Base-by-base conservation (phyloP, 2,888 invertebrate species). In the Fissipunctia ypsillon region DNA sequence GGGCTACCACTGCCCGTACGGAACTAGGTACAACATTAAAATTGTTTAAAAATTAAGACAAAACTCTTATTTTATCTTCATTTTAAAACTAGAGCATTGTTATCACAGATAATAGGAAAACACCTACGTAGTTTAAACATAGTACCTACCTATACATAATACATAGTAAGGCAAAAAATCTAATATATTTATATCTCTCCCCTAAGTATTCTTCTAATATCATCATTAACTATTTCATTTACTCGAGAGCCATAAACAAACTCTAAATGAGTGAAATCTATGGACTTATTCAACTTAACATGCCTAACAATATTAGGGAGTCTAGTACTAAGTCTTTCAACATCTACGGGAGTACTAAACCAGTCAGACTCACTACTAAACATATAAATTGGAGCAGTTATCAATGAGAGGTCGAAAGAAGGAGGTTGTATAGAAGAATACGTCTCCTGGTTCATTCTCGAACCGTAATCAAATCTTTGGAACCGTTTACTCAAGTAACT, bases 261-360 rank as follows among this genome's bases (percentile, higher is more conserved):
- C 81, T 96, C 95, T 43, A 95, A 89, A 84, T 95, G 95, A 28
- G 93, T 93, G 77, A 95, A 95, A 78, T 93, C 93, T 73, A 92
- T 76, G 5, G 91, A 90, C 82, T 88, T 88, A 71, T 94, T 92
- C 3, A 93, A 89, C 56, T 87, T 86, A n/a, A 91, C 83, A 79
- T 87, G 88, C 31, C 85, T 89, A 35, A 89, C 84, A 31, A 94
- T 80, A 76, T 90, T 93, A 25, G 92, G 91, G 22, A 96, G 84
- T 64, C 81, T 87, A n/a, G 76, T 84, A 79, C 73, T 86, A 31
- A 95, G 87, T 73, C 80, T 87, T 70, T 88, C 69, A 3, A 93
- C 92, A 80, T 94, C 94, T 66, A 89, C 83, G 0, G 85, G 73
- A 31, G 90, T 90, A 88, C 95, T 93, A 56, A 93, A 93, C 94